These are phyloP conservation scores for Paratilapia polleni DNA, from an alignment of 2,113 vertebrate genomes.

Conservation along the genomic window DNA sequence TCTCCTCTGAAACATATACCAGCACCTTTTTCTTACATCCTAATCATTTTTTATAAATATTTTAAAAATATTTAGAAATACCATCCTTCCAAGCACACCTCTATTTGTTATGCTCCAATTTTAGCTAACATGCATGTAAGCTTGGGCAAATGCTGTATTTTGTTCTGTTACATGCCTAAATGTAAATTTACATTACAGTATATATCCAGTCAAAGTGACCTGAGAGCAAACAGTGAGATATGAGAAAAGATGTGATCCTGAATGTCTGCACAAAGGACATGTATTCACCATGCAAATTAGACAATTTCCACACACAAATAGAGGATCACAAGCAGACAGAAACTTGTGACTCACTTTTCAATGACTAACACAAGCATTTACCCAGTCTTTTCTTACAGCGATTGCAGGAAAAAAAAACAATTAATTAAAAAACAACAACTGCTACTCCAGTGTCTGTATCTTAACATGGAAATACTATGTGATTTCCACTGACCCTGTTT, in stretches of 20 bases:
- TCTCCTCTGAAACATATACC: neutral
- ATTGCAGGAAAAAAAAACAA: too few relatives aligned
- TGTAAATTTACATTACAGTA: neutral
- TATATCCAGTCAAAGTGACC: neutral
- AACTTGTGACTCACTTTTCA: neutral
- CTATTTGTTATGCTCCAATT: too few relatives aligned
- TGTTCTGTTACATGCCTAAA: neutral
- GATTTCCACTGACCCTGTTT: slow-evolving; percentile 69
- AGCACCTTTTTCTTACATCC: too few relatives aligned
- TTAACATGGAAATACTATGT: neutral
- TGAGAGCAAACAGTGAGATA: fast-evolving
- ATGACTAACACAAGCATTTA: too few relatives aligned
- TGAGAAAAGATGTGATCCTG: neutral
- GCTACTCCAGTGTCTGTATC: neutral
- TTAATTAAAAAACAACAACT: neutral
- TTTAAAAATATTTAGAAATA: too few relatives aligned
- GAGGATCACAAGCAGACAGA: neutral
- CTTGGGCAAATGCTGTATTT: too few relatives aligned
- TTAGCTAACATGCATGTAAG: too few relatives aligned
- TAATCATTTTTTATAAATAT: too few relatives aligned
- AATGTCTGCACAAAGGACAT: neutral
- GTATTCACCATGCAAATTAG: too few relatives aligned
- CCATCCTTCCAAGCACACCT: too few relatives aligned
- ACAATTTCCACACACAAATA: neutral
- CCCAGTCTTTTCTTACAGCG: neutral